These are phyloP conservation scores for Sitobion miscanthi DNA, from an alignment of 1,140 invertebrate genomes.

Conservation along the genomic window DNA sequence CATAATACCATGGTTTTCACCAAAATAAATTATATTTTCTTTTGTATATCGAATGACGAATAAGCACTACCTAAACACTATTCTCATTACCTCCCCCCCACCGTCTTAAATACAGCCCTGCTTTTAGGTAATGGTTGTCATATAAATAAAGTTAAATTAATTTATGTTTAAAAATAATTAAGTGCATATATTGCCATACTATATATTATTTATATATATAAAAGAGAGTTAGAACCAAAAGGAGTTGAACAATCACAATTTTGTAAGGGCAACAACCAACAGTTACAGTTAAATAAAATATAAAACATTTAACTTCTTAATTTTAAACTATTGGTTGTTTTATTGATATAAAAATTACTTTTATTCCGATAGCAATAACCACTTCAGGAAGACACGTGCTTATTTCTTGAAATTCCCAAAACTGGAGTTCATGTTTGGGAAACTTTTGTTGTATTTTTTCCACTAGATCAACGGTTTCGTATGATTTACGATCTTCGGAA, in stretches of 20 bases:
- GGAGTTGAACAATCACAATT: too few relatives aligned
- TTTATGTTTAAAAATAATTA: too few relatives aligned
- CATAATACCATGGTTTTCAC: background rate
- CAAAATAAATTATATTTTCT: background rate
- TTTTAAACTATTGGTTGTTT: background rate
- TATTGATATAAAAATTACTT: constrained; percentile 12
- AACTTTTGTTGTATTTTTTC: constrained; percentile 50
- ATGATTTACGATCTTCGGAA: background rate
- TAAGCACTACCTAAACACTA: too few relatives aligned
- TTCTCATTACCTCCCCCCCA: too few relatives aligned
- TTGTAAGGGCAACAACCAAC: too few relatives aligned
- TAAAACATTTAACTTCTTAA: background rate
- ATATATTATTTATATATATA: too few relatives aligned
- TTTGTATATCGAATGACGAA: background rate
- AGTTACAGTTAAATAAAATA: too few relatives aligned
- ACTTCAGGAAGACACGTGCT: constrained; percentile 47
- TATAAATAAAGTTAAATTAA: too few relatives aligned
- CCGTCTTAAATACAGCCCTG: too few relatives aligned
- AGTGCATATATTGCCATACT: too few relatives aligned
- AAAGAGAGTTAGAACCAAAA: too few relatives aligned
- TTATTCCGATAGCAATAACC: constrained; percentile 42
- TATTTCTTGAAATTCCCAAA: constrained; percentile 56
- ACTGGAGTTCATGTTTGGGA: constrained; percentile 49
- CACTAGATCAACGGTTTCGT: constrained; percentile 5
- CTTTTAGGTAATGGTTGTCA: too few relatives aligned